Base-by-base conservation (phyloP, 1,140 invertebrate genomes). In the Hyposmocoma kahamanoa region DNA sequence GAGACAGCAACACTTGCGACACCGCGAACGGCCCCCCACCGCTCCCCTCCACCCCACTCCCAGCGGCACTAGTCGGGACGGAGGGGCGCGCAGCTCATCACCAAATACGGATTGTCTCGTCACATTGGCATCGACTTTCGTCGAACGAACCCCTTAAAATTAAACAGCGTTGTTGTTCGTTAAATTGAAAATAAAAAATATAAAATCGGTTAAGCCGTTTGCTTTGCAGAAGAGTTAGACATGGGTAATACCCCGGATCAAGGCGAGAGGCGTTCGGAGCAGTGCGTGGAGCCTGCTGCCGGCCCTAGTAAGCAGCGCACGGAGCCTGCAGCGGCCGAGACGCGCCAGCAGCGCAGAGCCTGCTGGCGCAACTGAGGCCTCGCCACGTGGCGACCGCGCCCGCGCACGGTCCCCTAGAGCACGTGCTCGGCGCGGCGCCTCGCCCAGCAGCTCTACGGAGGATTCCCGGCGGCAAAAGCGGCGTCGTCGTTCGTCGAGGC, bases 81-180 rank as follows among this genome's bases (percentile, higher is more conserved):
- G 38, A 19, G 38, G 8, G 19, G 2, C 5, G 5, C 4, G 38
- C 38, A 19, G 18, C 15, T 8, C 38, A n/a, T 19, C 3, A 19
- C 15, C 38, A 34, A 13, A 4, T 3, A 6, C 3, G 3, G 15
- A 21, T 10, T 8, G 15, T 3, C 17, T 21, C 38, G 17, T 41
- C 38, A 41, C 38, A 41, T 41, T 41, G 38, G 38, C 38, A 41
- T 41, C 38, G 38, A 41, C 38, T 41, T 41, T 41, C 38, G 38
- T 41, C 9, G 38, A 18, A 19, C 13, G 18, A 41, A 41, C 38
- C 18, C 17, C 20, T 19, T 5, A 26, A 26, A 34, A 34, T 4
- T 8, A n/a, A 41, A 41, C 38, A 41, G 13, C 38, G 9, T 41
- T 41, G 38, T 21, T 41, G 38, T 41, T 41, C 38, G 38, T 8